Evolutionary conservation across 1,140 invertebrate genomes (phyloP).

Genomic region (Drosophila takahashii): DNA sequence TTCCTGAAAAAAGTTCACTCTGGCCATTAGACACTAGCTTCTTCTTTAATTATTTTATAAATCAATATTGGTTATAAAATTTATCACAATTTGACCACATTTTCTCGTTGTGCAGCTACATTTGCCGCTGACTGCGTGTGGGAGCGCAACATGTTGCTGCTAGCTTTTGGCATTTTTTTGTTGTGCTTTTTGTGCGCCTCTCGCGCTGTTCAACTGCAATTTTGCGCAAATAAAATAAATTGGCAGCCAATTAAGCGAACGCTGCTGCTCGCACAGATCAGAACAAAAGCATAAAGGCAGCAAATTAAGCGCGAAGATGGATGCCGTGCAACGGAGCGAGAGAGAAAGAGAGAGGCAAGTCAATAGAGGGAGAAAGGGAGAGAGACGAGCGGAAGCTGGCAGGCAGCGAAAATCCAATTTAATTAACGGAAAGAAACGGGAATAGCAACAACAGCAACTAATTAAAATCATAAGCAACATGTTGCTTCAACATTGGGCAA

Average conservation of each 20-base stretch:
- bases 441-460: constrained; percentile 26
- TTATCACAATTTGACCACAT: no score
- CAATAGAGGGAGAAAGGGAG: constrained; percentile 4
- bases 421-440: constrained; percentile 61
- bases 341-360: constrained; percentile 25
- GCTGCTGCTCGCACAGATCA: constrained; percentile 62
- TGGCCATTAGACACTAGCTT: no score
- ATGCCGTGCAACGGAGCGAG: constrained; percentile 14
- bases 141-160: constrained; percentile 78
- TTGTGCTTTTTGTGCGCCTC: constrained; percentile 26
- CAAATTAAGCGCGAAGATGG: constrained; percentile 67
- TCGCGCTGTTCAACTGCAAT: constrained; percentile 65
- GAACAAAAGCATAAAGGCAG: constrained; percentile 81
- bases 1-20: neutral
- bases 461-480: constrained; percentile 43
- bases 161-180: constrained; percentile 30
- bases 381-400: constrained; percentile 51
- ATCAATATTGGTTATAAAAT: neutral
- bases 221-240: constrained; percentile 83
- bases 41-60: no score
- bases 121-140: constrained; percentile 64
- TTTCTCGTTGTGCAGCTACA: constrained; percentile 24
- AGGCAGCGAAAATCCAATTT: constrained; percentile 64
- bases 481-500: constrained; percentile 8
- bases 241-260: constrained; percentile 79